Evolutionary conservation across 2,113 vertebrate genomes (phyloP).

Genomic region (Oreotrochilus melanogaster): DNA sequence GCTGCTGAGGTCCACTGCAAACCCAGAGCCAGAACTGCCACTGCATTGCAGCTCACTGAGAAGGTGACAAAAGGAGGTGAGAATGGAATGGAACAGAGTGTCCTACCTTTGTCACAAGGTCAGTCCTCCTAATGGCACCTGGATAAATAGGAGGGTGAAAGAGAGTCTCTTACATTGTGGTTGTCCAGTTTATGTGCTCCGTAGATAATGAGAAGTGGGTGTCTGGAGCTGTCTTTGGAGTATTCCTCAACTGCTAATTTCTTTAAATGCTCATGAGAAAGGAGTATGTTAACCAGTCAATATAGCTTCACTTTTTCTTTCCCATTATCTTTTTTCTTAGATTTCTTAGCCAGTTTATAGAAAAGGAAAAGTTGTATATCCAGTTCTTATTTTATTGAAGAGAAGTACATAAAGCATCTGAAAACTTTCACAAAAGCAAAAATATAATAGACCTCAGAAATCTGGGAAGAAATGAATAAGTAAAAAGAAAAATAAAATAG

Average conservation of each 20-base stretch:
- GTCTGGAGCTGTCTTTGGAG: not conserved
- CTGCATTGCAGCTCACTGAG: not conserved
- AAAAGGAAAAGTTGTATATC: not conserved
- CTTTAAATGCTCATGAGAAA: not conserved
- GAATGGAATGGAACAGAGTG: not conserved
- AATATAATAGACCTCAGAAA: conserved; percentile 21
- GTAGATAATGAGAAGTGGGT: not conserved
- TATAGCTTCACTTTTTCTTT: not conserved
- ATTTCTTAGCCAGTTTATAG: not conserved
- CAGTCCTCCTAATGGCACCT: not conserved
- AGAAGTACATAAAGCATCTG: not conserved
- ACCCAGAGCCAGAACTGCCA: rapidly evolving
- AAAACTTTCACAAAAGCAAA: not conserved
- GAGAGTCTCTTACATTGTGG: not conserved
- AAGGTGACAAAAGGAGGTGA: not conserved
- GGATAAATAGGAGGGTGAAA: not conserved
- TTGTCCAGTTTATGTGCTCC: not conserved
- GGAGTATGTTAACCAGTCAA: not conserved
- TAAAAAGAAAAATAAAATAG: not conserved
- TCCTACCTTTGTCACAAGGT: not conserved
- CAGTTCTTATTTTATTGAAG: not conserved
- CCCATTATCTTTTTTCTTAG: not conserved
- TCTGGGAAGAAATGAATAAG: conserved; percentile 16
- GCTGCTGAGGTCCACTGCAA: not conserved
- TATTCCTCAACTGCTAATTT: not conserved